Evolutionary conservation across 2,797 vertebrate genomes (phyloP).

Genomic region (Brotula barbata): DNA sequence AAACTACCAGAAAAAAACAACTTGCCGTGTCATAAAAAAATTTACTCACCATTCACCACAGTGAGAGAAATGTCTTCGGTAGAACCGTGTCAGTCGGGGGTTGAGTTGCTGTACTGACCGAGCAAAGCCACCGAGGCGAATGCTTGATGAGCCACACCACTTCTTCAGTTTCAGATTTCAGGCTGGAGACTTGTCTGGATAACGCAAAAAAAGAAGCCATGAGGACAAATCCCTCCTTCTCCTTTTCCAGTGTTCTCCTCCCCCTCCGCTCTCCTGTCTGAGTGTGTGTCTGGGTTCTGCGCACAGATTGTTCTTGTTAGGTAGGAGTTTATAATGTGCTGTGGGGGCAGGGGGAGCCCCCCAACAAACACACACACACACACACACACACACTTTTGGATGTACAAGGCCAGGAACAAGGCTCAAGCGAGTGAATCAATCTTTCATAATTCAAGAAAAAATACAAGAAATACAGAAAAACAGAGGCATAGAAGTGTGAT

Average conservation of each 20-base stretch:
- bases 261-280: slow-evolving; percentile 52
- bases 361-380: slow-evolving; percentile 38
- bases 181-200: slow-evolving; percentile 67
- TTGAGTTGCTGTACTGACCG: slow-evolving; percentile 39
- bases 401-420: slow-evolving; percentile 29
- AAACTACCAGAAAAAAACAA: not conserved
- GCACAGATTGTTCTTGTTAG: slow-evolving; percentile 94
- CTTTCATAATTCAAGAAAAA: not conserved
- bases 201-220: slow-evolving; percentile 50
- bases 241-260: slow-evolving; percentile 60
- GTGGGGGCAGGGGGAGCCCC: slow-evolving; percentile 75
- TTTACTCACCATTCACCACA: slow-evolving; percentile 60
- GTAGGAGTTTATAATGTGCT: slow-evolving; percentile 76
- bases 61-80: slow-evolving; percentile 26
- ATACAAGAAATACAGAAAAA: too few species aligned
- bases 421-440: slow-evolving; percentile 1
- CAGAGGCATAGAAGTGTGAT: not conserved
- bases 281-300: slow-evolving; percentile 57
- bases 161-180: slow-evolving; percentile 69
- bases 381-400: slow-evolving; percentile 45
- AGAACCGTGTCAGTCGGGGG: slow-evolving; percentile 21
- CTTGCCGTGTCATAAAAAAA: slow-evolving; percentile 13
- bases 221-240: slow-evolving; percentile 71
- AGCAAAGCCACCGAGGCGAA: slow-evolving; percentile 23
- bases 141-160: slow-evolving; percentile 36